Conservation (phyloP, 2,888 invertebrate genomes). For the Biston stratarius region DNA sequence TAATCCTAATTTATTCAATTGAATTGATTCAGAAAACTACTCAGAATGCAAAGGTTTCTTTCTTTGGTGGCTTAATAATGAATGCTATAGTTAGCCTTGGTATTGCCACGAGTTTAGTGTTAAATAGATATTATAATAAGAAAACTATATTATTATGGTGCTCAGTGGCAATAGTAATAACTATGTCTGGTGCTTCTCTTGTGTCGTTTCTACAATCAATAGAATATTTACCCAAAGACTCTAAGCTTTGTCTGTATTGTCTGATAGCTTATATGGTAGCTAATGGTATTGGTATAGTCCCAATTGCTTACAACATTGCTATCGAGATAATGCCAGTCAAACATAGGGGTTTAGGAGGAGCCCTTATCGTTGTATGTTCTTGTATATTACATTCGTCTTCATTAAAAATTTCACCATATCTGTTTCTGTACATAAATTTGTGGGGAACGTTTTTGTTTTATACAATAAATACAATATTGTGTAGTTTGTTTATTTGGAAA, state of each 20-base stretch:
- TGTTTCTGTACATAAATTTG: conserved; percentile 17
- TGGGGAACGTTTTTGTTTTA: conserved; percentile 27
- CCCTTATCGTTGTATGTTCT: conserved; percentile 10
- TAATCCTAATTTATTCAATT: conserved; percentile 19
- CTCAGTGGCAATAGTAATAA: neutral
- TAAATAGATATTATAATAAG: neutral
- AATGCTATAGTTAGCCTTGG: conserved; percentile 6
- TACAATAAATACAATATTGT: conserved; percentile 9
- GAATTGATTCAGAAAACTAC: conserved; percentile 24
- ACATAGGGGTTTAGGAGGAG: conserved; percentile 31
- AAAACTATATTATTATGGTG: conserved; percentile 4
- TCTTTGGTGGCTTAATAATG: conserved; percentile 13
- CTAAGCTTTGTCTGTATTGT: conserved; percentile 15
- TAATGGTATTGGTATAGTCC: conserved; percentile 11
- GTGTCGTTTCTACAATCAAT: conserved; percentile 8
- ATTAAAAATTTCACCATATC: conserved; percentile 22
- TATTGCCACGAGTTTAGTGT: neutral
- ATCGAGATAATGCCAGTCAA: conserved; percentile 29
- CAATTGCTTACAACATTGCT: neutral
- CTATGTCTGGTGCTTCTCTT: conserved; percentile 7
- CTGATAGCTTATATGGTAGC: conserved; percentile 17
- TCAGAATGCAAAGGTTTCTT: conserved; percentile 12
- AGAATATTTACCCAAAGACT: conserved; percentile 9
- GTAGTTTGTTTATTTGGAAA: conserved; percentile 26
- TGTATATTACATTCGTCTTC: conserved; percentile 10